These are phyloP conservation scores for Heterocephalus glaber DNA, from an alignment of 2,113 vertebrate genomes.

Conservation along the genomic window DNA sequence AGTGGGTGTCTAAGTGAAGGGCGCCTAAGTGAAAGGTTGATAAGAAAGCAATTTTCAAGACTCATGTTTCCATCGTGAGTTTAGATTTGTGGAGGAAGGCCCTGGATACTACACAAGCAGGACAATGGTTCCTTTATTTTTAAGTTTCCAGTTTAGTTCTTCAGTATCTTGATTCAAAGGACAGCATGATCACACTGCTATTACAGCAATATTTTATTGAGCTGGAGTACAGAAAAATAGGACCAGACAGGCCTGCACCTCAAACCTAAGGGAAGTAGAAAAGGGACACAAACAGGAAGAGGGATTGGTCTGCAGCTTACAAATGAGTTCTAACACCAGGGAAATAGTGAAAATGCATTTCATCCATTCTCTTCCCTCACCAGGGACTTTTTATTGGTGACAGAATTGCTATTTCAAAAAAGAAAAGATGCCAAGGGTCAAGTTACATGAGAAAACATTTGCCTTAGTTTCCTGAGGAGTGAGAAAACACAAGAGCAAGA, in stretches of 20 bases:
- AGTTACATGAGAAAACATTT: neutral
- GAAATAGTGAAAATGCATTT: constrained; percentile 7
- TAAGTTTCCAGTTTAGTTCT: constrained; percentile 42
- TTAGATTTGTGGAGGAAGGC: neutral
- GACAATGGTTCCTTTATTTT: neutral
- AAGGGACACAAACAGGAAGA: neutral
- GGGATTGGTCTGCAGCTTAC: neutral
- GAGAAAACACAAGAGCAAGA: neutral
- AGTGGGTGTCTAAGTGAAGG: neutral
- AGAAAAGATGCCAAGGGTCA: neutral
- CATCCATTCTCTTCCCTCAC: neutral
- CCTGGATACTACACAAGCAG: neutral
- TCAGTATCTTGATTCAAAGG: constrained; percentile 15
- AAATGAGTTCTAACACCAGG: neutral
- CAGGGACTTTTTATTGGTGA: neutral
- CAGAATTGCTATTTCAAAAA: neutral
- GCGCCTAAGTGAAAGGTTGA: neutral
- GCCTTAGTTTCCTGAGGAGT: neutral
- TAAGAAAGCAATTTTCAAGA: neutral
- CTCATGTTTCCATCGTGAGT: neutral
- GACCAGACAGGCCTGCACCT: neutral
- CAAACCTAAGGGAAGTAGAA: neutral
- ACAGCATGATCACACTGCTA: neutral
- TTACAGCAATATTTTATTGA: neutral
- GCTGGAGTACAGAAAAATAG: neutral